Evolutionary conservation across 2,888 invertebrate species (phyloP).

Genomic region (Zaprionus obscuricornis): DNA sequence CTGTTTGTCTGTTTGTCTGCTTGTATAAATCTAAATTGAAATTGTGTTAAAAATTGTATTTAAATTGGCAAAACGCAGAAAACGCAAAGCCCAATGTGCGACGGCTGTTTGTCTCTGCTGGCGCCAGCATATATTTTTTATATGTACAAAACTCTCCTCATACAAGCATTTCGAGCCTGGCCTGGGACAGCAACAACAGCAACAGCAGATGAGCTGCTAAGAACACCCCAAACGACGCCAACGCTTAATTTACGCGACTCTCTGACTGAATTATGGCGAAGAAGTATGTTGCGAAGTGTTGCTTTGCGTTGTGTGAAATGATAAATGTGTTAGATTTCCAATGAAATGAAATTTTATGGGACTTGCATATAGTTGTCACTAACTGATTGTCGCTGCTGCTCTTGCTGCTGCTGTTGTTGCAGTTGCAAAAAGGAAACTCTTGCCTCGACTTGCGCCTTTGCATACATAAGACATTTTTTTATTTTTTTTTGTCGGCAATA

Average conservation of each 20-base stretch:
- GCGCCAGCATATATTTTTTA: slow-evolving; percentile 73
- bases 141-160: too few species aligned
- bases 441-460: slow-evolving; percentile 14
- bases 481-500: slow-evolving; percentile 39
- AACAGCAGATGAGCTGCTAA: too few species aligned
- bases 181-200: slow-evolving; percentile 2
- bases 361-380: slow-evolving; percentile 40
- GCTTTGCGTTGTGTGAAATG: slow-evolving; percentile 36
- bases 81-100: too few species aligned
- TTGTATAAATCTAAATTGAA: slow-evolving; percentile 58
- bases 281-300: slow-evolving; percentile 3
- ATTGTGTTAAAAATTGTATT: slow-evolving; percentile 67
- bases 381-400: slow-evolving; percentile 49
- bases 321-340: slow-evolving; percentile 74
- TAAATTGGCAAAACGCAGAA: slow-evolving; percentile 56
- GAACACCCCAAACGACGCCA: slow-evolving; percentile 6
- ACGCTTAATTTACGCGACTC: slow-evolving; percentile 48
- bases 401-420: too few species aligned
- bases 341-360: slow-evolving; percentile 62
- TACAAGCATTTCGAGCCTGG: slow-evolving; percentile 8
- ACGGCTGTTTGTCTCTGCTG: slow-evolving; percentile 36
- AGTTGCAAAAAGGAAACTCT: slow-evolving; percentile 46
- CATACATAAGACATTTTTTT: slow-evolving; percentile 36
- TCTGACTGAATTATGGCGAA: slow-evolving; percentile 60
- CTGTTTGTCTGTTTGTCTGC: slow-evolving; percentile 10